Evolutionary conservation across 2,888 invertebrate genomes (phyloP).

Genomic region (Griposia aprilina): DNA sequence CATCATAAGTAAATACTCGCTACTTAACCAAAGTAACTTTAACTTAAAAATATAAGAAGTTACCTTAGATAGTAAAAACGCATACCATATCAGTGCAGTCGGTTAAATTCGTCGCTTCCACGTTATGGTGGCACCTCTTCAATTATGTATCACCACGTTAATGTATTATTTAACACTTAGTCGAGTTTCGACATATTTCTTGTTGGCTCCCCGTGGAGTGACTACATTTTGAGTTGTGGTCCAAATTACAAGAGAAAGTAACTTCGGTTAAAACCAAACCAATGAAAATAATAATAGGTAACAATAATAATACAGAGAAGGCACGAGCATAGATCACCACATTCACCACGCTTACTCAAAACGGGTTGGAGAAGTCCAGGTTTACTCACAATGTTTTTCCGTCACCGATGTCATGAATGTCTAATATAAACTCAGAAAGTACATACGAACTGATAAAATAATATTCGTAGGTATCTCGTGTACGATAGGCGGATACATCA

Average conservation of each 20-base stretch:
- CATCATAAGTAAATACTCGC: background rate
- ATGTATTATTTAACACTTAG: constrained; percentile 89
- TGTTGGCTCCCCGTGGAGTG: constrained; percentile 82
- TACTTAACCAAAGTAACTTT: constrained; percentile 30
- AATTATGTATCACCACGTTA: constrained; percentile 86
- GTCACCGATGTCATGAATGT: too few species aligned
- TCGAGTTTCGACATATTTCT: constrained; percentile 84
- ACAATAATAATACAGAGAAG: background rate
- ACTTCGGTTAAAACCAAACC: background rate
- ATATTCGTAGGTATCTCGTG: too few species aligned
- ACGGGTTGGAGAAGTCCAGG: background rate
- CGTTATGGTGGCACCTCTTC: constrained; percentile 75
- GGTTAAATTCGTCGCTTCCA: constrained; percentile 70
- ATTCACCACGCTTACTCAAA: background rate
- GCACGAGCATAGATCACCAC: background rate
- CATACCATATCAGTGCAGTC: constrained; percentile 62
- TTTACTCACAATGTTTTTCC: too few species aligned
- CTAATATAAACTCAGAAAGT: too few species aligned
- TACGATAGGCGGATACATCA: background rate
- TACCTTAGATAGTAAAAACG: constrained; percentile 60
- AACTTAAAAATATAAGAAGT: constrained; percentile 29
- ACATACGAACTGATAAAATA: too few species aligned
- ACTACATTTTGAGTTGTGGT: constrained; percentile 69
- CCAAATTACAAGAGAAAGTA: constrained; percentile 57
- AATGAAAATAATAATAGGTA: background rate